Percentiles rank a stretch among this genome's conserved stretches.
phyloP scores from a whole-genome alignment of 2,797 vertebrate genomes.

The Pyrocephalus nanus region DNA sequence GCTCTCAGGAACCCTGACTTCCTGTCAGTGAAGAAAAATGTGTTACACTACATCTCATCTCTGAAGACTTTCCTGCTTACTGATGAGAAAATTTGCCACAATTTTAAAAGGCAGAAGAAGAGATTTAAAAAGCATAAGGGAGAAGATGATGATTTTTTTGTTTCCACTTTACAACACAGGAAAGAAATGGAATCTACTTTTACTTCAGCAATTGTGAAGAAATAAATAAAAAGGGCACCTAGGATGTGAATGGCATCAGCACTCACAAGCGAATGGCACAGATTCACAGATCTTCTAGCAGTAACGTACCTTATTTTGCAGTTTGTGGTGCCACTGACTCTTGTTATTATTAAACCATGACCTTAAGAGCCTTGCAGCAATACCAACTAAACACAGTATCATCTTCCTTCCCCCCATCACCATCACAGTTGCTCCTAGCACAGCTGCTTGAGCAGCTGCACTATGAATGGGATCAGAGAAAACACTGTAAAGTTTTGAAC shows the following conservation, averaged over 20 bases:
- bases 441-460: constrained; percentile 35
- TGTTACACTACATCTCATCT: rapidly evolving
- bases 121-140: neutral
- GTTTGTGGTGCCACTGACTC: neutral
- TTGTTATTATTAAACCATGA: neutral
- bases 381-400: neutral
- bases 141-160: neutral
- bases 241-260: neutral
- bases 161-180: neutral
- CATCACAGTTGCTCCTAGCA: neutral
- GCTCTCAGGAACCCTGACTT: neutral
- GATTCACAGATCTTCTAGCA: neutral
- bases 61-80: neutral
- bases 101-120: neutral
- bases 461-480: neutral
- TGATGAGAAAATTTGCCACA: neutral
- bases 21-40: neutral
- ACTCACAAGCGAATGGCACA: neutral
- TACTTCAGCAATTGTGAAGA: neutral
- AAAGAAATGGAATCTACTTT: neutral
- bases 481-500: neutral
- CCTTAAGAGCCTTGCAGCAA: neutral
- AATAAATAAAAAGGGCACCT: neutral
- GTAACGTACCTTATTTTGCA: neutral
- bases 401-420: neutral